Evolutionary conservation across 2,888 invertebrate genomes (phyloP).

Genomic region (Chrysolina haemoptera): DNA sequence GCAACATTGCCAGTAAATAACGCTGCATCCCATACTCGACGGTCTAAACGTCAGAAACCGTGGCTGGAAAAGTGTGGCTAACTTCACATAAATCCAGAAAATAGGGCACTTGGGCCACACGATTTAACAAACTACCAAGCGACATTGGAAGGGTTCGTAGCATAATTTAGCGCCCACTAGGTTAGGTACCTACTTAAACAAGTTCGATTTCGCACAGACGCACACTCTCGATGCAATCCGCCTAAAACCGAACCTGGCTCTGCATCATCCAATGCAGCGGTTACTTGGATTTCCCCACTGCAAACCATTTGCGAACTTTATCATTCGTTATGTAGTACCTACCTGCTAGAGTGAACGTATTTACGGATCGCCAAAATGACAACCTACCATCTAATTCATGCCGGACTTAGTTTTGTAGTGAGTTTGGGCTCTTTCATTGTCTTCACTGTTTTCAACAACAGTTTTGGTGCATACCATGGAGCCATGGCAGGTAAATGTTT

Average conservation of each 20-base stretch:
- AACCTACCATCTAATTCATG: not conserved
- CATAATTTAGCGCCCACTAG: too few relatives aligned
- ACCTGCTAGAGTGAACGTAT: not conserved
- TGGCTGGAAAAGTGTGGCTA: too few relatives aligned
- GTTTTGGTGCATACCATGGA: constrained; percentile 3
- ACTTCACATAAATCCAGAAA: too few relatives aligned
- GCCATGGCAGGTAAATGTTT: constrained; percentile 8
- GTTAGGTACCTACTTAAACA: too few relatives aligned
- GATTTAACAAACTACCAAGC: too few relatives aligned
- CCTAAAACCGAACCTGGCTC: not conserved
- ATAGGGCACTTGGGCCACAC: too few relatives aligned
- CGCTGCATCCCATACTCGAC: too few relatives aligned
- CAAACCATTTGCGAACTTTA: not conserved
- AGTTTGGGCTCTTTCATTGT: constrained; percentile 4
- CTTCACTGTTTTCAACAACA: constrained; percentile 9
- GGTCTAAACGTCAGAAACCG: too few relatives aligned
- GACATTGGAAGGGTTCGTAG: too few relatives aligned
- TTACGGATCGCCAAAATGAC: not conserved
- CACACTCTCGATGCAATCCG: not conserved
- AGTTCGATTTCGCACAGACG: too few relatives aligned
- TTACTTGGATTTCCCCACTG: not conserved
- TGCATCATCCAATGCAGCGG: not conserved
- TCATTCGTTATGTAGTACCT: not conserved
- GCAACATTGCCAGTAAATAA: too few relatives aligned
- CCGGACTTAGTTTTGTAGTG: constrained; percentile 6